Evolutionary conservation across 1,140 invertebrate genomes (phyloP).

Genomic region (Fopius arisanus): DNA sequence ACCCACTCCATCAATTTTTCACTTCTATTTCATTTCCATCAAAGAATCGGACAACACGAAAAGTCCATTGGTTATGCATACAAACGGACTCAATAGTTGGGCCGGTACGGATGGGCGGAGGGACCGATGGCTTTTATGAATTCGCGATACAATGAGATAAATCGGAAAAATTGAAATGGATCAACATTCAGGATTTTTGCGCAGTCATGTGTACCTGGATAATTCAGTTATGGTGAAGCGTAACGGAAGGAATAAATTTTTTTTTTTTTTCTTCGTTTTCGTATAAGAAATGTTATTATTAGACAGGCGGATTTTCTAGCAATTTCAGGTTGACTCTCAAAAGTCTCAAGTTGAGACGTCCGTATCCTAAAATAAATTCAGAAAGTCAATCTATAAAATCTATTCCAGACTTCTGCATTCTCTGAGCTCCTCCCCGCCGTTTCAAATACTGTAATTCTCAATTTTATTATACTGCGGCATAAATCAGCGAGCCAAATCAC

Average conservation of each 20-base stretch:
- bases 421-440: no score
- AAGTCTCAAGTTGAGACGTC: no score
- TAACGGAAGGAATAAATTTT: no score
- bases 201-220: not conserved
- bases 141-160: not conserved
- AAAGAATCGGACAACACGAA: constrained; percentile 12
- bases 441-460: not conserved
- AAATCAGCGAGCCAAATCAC: not conserved
- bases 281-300: no score
- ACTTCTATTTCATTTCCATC: constrained; percentile 21
- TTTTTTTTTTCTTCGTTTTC: no score
- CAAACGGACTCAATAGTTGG: not conserved
- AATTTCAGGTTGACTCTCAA: no score
- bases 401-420: no score
- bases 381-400: no score
- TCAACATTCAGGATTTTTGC: not conserved
- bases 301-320: no score
- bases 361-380: no score
- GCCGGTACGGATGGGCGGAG: constrained; percentile 18
- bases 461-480: not conserved
- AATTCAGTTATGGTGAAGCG: no score
- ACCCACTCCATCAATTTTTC: not conserved
- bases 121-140: constrained; percentile 9
- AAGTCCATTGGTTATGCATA: constrained; percentile 39
- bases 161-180: not conserved